Base-by-base conservation (phyloP, 2,888 invertebrate genomes). In the Dicycla oo region DNA sequence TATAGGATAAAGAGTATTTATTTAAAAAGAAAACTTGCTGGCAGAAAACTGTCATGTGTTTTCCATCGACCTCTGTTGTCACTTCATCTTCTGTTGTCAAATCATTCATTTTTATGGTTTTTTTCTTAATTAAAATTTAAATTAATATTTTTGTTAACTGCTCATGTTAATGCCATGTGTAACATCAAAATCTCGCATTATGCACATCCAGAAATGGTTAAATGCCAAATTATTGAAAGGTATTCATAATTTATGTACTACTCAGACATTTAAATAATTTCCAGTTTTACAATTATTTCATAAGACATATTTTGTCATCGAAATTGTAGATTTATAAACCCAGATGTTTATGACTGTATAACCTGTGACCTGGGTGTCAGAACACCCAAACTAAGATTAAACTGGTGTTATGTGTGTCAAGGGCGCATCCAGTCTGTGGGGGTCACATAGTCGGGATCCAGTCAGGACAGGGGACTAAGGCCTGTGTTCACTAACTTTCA, bases 151-250 rank as follows among this genome's bases (percentile, higher is more conserved):
- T 38, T 51, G 53, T 34, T 47, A 78, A 57, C 61, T 7, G 62
- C 57, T 56, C 6, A 49, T 38, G n/a, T 34, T 40, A 26, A 23
- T 7, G 57, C 3, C 34, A 34, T 34, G 30, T 20, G 38, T 53
- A 15, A 58, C 26, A 20, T 57, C 45, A 20, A 70, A n/a, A 69
- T 43, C 8, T 26, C 57, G 38, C 63, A 87, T 54, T 77, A 90
- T 89, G 89, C 73, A 68, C 65, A 73, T 71, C 66, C 69, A 69
- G 75, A 75, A 74, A 64, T 77, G 76, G 66, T 72, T 82, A 30
- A 8, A 71, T 66, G 45, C 65, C 40, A 80, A 81, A 69, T 78
- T 81, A 20, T 53, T 82, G 40, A 86, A 82, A 86, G 86, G 87
- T 87, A 74, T 53, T 49, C 45, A 20, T 74, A 18, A 43, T 51